A percentile compares a stretch with the other conserved stretches of the same genome.
Conservation (phyloP, 1,140 invertebrate genomes). For the Phortica variegata region DNA sequence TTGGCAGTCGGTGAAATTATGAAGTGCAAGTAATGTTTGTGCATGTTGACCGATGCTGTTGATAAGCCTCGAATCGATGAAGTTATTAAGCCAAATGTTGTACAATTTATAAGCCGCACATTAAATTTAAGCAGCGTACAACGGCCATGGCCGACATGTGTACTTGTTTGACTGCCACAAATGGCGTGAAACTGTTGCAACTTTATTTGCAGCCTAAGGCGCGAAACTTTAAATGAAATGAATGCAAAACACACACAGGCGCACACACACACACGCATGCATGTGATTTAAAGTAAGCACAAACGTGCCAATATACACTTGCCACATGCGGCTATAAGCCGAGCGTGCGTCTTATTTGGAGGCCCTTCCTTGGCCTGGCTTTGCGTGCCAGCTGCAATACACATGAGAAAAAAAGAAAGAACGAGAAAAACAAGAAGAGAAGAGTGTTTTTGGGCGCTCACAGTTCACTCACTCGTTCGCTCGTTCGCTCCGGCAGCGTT, state of each 20-base stretch:
- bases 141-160: no score
- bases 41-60: constrained; percentile 37
- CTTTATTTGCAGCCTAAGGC: constrained; percentile 43
- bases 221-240: constrained; percentile 29
- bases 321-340: constrained; percentile 32
- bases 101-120: no score
- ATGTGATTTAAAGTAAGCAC: constrained; percentile 17
- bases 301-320: constrained; percentile 39
- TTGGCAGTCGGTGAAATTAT: constrained; percentile 29
- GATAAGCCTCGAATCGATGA: no score
- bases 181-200: constrained; percentile 30
- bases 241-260: constrained; percentile 7
- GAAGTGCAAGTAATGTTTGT: constrained; percentile 43
- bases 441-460: no score
- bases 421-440: no score
- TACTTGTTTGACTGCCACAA: constrained; percentile 26
- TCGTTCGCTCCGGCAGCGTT: constrained; percentile 41
- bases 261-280: constrained; percentile 1
- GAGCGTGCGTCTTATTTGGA: no score
- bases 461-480: no score
- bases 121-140: no score
- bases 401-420: no score
- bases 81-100: no score
- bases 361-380: no score
- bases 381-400: no score